Base-by-base conservation (phyloP, 2,113 vertebrate species). In the Corythornis cristatus region DNA sequence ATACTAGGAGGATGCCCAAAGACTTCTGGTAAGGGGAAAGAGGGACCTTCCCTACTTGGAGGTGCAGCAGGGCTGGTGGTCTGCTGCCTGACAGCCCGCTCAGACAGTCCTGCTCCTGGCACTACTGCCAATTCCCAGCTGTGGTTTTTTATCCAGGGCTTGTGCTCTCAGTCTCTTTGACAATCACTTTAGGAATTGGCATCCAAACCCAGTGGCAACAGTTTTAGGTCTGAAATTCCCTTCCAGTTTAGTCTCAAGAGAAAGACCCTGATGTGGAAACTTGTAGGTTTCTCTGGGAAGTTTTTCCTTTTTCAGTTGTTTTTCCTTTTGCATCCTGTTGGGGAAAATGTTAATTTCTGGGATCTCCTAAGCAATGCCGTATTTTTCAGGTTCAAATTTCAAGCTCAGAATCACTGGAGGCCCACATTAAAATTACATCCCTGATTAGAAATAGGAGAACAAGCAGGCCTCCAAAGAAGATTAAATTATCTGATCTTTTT, bases 91-190 rank as follows among this genome's bases (percentile, higher is more conserved):
- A 11, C 31, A 31, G 40, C 48, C 28, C 5, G 10, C 31, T 6
- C 1, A 0, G 22, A 5, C 5, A 0, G 26, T 35, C 2, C 1
- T 2, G 10, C 45, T 58, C 5, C 2, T 14, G 14, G 17, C 6
- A 2, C 33, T 50, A 16, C 19, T 18, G 29, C 50, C 45, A 6
- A 3, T 7, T 58, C n/a, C 57, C 25, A 4, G 1, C 31, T 11
- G 16, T 8, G 22, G 3, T 29, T 91, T 58, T 37, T 13, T 17
- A 18, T 21, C 11, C 15, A 6, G 65, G 33, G 56, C 57, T 42
- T 21, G 12, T 13, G n/a, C 28, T 23, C 33, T 50, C 4, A 2
- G 25, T 48, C 3, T 23, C 76, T 76, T 42, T 61, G 74, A 33
- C 40, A n/a, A 5, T 10, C 22, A 5, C 31, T 60, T 33, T 1